Evolutionary conservation across 2,797 vertebrate genomes (phyloP), one percentile per base, ranked within the genome.

Genomic region (Acanthis flammea): DNA sequence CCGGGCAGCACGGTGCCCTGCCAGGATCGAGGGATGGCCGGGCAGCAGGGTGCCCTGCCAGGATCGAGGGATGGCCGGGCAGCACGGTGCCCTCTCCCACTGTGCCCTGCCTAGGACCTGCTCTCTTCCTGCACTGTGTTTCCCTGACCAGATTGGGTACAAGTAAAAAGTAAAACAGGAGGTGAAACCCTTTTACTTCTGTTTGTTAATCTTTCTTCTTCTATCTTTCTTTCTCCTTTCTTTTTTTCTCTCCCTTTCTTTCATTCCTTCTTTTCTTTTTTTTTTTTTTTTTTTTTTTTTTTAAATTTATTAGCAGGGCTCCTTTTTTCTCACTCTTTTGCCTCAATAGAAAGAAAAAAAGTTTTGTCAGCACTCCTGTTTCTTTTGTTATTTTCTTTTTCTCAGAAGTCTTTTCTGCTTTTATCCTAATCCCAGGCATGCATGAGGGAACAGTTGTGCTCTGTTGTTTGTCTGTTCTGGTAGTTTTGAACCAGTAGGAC

Each of bases 391-490:
- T 98, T 98, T 97, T 98, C 98, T 99, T 99, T 99, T 99, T 99
- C 99, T 99, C 97, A 98, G 96, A 98, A 98, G 98, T 98, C 98
- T 99, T 99, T 97, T 99, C 98, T 98, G 98, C 98, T 99, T 99
- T 98, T 98, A 99, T 99, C 99, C 99, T 99, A 99, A 99, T 99
- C 99, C 98, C 98, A 98, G 98, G 98, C 99, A 99, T 99, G 99
- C 99, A 99, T 99, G 99, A 99, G 98, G 98, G 99, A 99, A 98
- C 99, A 98, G 98, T 99, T 99, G 98, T 99, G 99, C 99, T 98
- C 98, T 99, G 99, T 99, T 99, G 99, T 99, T 99, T 99, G 98
- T 98, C 99, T 99, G 99, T 99, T 99, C 98, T 99, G 99, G 98
- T 99, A 98, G 98, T 99, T 99, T 99, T 98, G 98, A 99, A 98